Base-by-base conservation (phyloP, 2,113 vertebrate genomes). In the Scomber scombrus region DNA sequence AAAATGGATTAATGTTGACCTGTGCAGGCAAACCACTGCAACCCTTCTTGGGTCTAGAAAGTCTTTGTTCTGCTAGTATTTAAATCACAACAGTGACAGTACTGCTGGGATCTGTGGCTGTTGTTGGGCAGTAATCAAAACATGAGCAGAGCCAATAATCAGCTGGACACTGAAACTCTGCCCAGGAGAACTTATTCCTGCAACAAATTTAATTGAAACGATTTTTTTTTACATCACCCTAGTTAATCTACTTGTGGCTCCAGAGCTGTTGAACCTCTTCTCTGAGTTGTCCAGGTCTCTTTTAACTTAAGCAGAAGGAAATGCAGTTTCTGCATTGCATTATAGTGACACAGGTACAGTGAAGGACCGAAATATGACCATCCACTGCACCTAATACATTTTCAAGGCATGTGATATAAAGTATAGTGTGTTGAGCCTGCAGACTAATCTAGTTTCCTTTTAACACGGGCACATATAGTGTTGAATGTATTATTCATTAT, bases 401-500 rank as follows among this genome's bases (percentile, higher is more conserved):
- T 80, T 29, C 34, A 68, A 45, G 5, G 18, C 26, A 26, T 66
- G 26, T 69, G 23, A 82, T 62, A 70, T 68, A 29, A 51, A 46
- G 49, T 84, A 72, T 46, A 78, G 16, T 67, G 71, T 49, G 19
- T 43, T 81, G 43, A 68, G 54, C 40, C 82, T 66, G 51, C 55
- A 64, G 54, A 66, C 29, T 78, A 71, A 81, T 68, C 43, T 13
- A 56, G 29, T 76, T 79, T 56, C 52, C 75, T 85, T 85, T 72
- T 62, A 55, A 69, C 66, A 46, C 31, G 75, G 65, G 51, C 55
- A 71, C 72, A 72, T 68, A 71, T 43, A 70, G 49, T 76, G 84
- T 85, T 81, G 62, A 74, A 84, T 90, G 85, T 79, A 89, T 92
- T 92, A 87, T 92, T 90, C 68, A 89, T 92, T 50, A 75, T 72